These are phyloP conservation scores for Limnephilus rhombicus DNA, from an alignment of 2,888 invertebrate genomes.

Conservation along the genomic window DNA sequence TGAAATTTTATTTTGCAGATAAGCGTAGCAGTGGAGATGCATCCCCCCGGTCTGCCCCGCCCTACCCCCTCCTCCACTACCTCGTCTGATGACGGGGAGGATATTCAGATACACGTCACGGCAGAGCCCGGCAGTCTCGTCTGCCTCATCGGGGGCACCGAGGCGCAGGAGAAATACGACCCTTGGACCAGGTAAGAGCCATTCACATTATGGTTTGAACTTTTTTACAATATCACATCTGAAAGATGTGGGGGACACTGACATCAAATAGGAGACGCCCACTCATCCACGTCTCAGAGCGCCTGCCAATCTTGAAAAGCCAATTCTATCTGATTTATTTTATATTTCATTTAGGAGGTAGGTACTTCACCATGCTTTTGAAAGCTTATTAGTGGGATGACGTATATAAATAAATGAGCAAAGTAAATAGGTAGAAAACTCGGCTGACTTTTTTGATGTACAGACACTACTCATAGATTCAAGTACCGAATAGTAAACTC, in stretches of 20 bases:
- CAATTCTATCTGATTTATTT: no score
- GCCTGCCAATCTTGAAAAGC: no score
- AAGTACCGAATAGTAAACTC: no score
- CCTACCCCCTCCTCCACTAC: neutral
- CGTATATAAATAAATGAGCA: no score
- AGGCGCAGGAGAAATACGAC: constrained; percentile 76
- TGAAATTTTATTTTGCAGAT: constrained; percentile 72
- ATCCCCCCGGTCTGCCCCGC: constrained; percentile 69
- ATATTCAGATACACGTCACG: constrained; percentile 78
- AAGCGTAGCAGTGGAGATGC: constrained; percentile 80
- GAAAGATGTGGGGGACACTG: neutral
- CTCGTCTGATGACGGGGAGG: constrained; percentile 75
- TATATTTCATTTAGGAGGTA: no score
- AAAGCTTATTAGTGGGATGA: no score
- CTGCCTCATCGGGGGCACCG: constrained; percentile 81
- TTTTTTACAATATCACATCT: neutral
- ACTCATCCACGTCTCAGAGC: no score
- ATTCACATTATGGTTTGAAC: neutral
- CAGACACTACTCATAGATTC: no score
- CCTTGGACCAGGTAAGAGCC: constrained; percentile 71
- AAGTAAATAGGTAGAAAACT: no score
- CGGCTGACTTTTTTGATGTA: no score
- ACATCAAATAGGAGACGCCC: neutral
- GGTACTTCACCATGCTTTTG: no score
- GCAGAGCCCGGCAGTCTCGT: constrained; percentile 81